Percentiles rank a stretch among this genome's conserved stretches.
phyloP scores from a whole-genome alignment of 2,113 vertebrate species.

The Anas platyrhynchos region DNA sequence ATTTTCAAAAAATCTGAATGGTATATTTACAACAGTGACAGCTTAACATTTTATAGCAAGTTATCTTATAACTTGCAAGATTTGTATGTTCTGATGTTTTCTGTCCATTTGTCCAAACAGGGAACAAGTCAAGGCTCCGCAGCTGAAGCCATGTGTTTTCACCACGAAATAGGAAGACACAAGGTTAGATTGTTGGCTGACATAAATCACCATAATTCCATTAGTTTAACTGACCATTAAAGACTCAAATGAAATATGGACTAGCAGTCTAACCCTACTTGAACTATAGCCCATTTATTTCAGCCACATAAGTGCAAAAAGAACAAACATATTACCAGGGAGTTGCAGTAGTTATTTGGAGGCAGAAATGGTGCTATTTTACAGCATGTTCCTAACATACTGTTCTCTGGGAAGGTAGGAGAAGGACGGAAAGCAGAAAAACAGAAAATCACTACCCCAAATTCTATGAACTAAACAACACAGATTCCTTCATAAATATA shows the following conservation, averaged over 20 bases:
- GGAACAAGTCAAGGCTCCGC: neutral
- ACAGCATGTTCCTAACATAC: neutral
- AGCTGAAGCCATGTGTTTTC: neutral
- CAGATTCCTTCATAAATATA: neutral
- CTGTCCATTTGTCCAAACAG: neutral
- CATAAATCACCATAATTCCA: neutral
- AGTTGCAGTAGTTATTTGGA: neutral
- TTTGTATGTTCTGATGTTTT: neutral
- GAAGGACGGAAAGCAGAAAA: neutral
- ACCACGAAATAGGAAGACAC: neutral
- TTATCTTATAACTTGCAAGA: neutral
- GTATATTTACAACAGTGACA: neutral
- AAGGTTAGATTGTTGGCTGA: constrained; percentile 5
- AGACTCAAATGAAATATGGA: neutral
- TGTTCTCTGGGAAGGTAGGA: neutral
- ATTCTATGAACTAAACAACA: neutral
- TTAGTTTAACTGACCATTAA: neutral
- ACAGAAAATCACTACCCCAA: neutral
- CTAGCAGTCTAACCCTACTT: neutral
- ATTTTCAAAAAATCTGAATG: neutral
- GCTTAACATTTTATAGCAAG: neutral
- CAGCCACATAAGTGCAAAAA: neutral
- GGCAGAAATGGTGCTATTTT: neutral
- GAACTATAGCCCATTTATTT: neutral
- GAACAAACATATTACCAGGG: neutral